phyloP scores from a whole-genome alignment of 2,113 vertebrate species.

The Sinocyclocheilus anophthalmus region DNA sequence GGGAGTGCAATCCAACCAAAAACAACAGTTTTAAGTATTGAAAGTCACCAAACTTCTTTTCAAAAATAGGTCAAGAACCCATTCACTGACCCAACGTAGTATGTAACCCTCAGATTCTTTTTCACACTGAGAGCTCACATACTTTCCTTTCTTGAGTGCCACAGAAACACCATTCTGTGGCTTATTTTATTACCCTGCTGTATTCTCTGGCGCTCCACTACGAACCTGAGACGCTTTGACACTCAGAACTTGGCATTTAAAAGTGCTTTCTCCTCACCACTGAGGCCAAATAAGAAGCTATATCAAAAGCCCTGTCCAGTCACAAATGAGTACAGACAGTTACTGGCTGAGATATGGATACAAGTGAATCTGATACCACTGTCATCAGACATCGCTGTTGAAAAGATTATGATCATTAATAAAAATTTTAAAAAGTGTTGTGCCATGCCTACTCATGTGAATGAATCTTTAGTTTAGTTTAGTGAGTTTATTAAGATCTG shows the following conservation, averaged over 20 bases:
- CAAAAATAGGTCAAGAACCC: neutral
- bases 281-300: constrained; percentile 26
- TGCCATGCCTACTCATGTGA: neutral
- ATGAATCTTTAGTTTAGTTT: constrained; percentile 8
- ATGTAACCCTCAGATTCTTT: constrained; percentile 2
- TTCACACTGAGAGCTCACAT: neutral
- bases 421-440: neutral
- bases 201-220: constrained; percentile 49
- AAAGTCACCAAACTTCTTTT: neutral
- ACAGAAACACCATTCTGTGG: constrained; percentile 31
- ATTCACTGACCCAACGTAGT: neutral
- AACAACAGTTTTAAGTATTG: neutral
- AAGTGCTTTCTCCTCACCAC: constrained; percentile 53
- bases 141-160: constrained; percentile 19
- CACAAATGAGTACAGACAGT: neutral
- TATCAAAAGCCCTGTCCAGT: neutral
- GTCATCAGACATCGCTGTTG: neutral
- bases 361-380: neutral
- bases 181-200: constrained; percentile 57
- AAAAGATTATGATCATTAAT: neutral
- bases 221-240: constrained; percentile 49
- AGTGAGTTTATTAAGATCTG: neutral
- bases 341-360: neutral
- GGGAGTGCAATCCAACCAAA: neutral
- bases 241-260: constrained; percentile 60